Conservation (phyloP, 2,797 vertebrate species). For the Acanthornis magna region DNA sequence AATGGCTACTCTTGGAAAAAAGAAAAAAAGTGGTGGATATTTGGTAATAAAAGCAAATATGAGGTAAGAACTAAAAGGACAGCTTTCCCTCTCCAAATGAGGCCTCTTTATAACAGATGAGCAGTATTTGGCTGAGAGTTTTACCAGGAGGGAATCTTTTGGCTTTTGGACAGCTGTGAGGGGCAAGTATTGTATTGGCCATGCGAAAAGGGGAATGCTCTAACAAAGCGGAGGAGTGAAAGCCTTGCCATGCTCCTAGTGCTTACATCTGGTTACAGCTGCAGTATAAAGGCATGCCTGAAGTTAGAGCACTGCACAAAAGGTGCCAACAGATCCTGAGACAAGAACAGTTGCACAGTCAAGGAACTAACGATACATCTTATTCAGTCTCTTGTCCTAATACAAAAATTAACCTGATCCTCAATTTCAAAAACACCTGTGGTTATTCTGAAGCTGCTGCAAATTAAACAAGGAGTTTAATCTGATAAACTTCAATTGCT, state of each 20-base stretch:
- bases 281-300: background rate
- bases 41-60: background rate
- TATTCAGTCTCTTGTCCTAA: background rate
- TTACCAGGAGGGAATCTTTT: background rate
- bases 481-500: background rate
- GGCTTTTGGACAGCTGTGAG: background rate
- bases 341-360: background rate
- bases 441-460: background rate
- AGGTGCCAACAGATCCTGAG: background rate
- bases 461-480: background rate
- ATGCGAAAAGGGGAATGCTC: background rate
- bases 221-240: background rate
- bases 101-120: background rate
- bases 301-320: background rate
- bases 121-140: background rate
- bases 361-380: background rate
- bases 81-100: background rate
- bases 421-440: background rate
- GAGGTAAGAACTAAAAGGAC: background rate
- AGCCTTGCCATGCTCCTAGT: background rate
- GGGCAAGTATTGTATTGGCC: background rate
- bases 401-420: background rate
- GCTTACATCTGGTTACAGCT: background rate
- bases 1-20: background rate
- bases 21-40: background rate